These are phyloP conservation scores for Hymenopus coronatus DNA, from an alignment of 2,888 invertebrate species.

Conservation along the genomic window DNA sequence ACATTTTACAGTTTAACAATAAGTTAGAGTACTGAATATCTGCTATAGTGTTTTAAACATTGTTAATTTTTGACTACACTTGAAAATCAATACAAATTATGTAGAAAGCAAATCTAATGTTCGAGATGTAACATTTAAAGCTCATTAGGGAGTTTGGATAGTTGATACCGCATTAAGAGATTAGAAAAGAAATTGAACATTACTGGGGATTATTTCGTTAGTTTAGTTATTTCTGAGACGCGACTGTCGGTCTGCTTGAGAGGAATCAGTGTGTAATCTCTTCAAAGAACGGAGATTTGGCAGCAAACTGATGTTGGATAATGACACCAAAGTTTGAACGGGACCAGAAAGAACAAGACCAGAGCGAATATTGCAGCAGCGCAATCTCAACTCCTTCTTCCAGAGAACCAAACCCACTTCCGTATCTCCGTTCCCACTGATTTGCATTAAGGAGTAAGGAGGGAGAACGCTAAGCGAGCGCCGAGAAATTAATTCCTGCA, in stretches of 20 bases:
- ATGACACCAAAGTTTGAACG: not conserved
- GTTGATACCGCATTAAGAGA: too few relatives aligned
- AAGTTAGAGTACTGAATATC: too few relatives aligned
- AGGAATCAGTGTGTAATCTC: not conserved
- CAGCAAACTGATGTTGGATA: not conserved
- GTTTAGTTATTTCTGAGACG: not conserved
- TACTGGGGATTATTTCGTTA: not conserved
- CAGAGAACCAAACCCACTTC: not conserved
- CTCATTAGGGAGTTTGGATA: too few relatives aligned
- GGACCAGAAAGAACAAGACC: not conserved
- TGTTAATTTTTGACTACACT: too few relatives aligned
- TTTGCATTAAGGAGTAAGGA: not conserved
- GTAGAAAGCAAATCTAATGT: too few relatives aligned
- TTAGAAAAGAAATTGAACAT: too few relatives aligned
- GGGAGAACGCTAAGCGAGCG: not conserved
- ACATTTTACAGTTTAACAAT: too few relatives aligned
- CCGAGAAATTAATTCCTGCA: constrained; percentile 13
- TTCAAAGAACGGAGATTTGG: not conserved
- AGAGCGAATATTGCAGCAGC: not conserved
- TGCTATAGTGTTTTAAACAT: too few relatives aligned
- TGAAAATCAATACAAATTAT: too few relatives aligned
- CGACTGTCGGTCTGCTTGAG: not conserved
- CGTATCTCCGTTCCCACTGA: not conserved
- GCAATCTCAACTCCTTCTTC: not conserved
- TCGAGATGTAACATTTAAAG: too few relatives aligned